A percentile compares a stretch with the other conserved stretches of the same genome.
Evolutionary conservation across 2,888 invertebrate genomes (phyloP).

Genomic region (Ectemnius cavifrons): DNA sequence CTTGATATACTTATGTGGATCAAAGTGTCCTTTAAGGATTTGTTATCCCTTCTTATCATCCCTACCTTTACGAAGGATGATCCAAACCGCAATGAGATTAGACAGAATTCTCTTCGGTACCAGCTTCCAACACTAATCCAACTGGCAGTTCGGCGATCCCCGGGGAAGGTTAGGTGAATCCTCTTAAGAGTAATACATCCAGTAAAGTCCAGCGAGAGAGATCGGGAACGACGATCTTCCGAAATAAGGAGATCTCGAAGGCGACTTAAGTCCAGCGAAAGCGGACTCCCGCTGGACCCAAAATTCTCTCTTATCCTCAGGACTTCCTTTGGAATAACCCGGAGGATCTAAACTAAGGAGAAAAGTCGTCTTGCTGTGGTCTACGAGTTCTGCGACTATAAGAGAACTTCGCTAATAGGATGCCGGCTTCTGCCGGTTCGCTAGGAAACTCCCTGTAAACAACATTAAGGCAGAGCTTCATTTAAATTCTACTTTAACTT

Average conservation of each 20-base stretch:
- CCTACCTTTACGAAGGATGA: no score
- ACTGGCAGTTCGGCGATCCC: not conserved
- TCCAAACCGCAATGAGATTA: no score
- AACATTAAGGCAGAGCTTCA: slow-evolving; percentile 35
- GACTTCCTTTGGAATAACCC: no score
- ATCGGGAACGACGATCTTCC: no score
- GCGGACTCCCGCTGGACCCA: no score
- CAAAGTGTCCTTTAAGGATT: no score
- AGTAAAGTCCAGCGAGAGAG: not conserved
- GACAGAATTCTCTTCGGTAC: slow-evolving; percentile 24
- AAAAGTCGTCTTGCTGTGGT: not conserved
- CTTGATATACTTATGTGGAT: no score
- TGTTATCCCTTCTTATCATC: no score
- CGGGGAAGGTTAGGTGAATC: slow-evolving; percentile 10
- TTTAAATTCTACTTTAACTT: slow-evolving; percentile 34
- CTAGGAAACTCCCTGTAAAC: slow-evolving; percentile 37
- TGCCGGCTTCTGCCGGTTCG: slow-evolving; percentile 2
- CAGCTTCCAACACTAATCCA: slow-evolving; percentile 5
- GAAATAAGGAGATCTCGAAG: no score
- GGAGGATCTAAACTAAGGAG: not conserved
- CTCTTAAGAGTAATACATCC: slow-evolving; percentile 33
- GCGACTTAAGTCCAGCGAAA: no score
- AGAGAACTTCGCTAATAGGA: slow-evolving; percentile 29
- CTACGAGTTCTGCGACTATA: not conserved
- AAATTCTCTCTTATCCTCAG: no score